Percentiles rank a stretch among this genome's conserved stretches.
Conservation (phyloP, 2,888 invertebrate species). For the Lutraria lutraria region DNA sequence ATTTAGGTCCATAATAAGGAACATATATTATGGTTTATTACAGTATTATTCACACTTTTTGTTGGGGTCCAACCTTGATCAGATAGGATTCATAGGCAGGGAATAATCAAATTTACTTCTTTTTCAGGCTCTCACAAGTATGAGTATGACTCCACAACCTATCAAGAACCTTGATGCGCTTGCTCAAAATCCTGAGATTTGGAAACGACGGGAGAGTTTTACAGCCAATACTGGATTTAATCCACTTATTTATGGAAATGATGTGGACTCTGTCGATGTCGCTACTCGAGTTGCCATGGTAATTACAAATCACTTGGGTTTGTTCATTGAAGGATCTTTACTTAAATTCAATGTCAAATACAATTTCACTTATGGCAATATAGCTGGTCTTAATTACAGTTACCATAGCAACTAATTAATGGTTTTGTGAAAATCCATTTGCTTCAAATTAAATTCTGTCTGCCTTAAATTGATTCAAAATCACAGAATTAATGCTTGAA, state of each 20-base stretch:
- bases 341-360: neutral
- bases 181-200: constrained; percentile 85
- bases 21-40: too few species aligned
- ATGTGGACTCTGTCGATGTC: constrained; percentile 99
- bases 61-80: too few species aligned
- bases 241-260: constrained; percentile 91
- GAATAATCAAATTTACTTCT: neutral
- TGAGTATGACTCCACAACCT: constrained; percentile 90
- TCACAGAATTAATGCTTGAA: too few species aligned
- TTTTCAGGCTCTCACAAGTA: constrained; percentile 92
- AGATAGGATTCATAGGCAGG: too few species aligned
- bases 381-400: neutral
- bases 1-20: too few species aligned
- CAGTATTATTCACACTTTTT: too few species aligned
- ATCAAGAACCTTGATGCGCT: constrained; percentile 87
- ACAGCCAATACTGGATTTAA: constrained; percentile 89
- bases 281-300: constrained; percentile 99
- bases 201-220: constrained; percentile 84
- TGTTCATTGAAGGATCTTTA: neutral
- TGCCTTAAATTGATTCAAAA: neutral
- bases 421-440: neutral
- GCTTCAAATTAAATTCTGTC: neutral
- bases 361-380: neutral
- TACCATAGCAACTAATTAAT: constrained; percentile 1
- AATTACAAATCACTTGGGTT: constrained; percentile 40